Evolutionary conservation across 2,797 vertebrate genomes (phyloP).

Genomic region (Kryptolebias ocellatus): DNA sequence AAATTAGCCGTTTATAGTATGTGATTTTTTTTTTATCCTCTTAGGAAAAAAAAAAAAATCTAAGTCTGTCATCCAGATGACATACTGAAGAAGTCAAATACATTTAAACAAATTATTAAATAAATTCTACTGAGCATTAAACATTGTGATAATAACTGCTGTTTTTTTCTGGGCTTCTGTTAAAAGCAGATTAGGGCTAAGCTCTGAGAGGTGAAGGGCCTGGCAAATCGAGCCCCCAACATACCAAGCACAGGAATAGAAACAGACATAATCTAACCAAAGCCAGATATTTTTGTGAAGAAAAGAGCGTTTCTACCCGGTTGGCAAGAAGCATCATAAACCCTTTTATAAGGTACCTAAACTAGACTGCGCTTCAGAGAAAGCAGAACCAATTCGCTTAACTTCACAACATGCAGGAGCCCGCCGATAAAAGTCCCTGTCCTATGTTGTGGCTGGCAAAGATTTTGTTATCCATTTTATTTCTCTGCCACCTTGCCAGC

Average conservation of each 20-base stretch:
- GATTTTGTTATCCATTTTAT: conserved; percentile 78
- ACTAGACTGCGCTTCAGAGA: conserved; percentile 71
- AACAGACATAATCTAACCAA: conserved; percentile 84
- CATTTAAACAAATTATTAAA: conserved; percentile 75
- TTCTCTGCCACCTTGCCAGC: conserved; percentile 66
- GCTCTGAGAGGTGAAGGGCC: conserved; percentile 81
- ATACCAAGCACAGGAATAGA: conserved; percentile 75
- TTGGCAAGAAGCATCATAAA: conserved; percentile 78
- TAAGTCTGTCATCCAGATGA: conserved; percentile 62
- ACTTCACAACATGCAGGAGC: conserved; percentile 74
- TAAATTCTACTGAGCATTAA: conserved; percentile 70
- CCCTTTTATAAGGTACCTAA: conserved; percentile 77
- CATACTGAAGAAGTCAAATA: conserved; percentile 58
- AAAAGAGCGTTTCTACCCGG: conserved; percentile 74
- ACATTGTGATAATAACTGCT: conserved; percentile 70
- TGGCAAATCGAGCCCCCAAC: conserved; percentile 77
- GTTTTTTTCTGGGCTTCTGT: conserved; percentile 71
- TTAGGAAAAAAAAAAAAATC: conserved; percentile 30
- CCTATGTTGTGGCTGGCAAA: conserved; percentile 64
- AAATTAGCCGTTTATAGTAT: conserved; percentile 38
- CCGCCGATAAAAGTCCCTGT: conserved; percentile 72
- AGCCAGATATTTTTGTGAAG: conserved; percentile 80
- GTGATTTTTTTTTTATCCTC: conserved; percentile 59
- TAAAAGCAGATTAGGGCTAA: conserved; percentile 83
- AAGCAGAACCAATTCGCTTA: conserved; percentile 85